phyloP scores from a whole-genome alignment of 1,140 invertebrate species.

The Arctopsyche grandis region DNA sequence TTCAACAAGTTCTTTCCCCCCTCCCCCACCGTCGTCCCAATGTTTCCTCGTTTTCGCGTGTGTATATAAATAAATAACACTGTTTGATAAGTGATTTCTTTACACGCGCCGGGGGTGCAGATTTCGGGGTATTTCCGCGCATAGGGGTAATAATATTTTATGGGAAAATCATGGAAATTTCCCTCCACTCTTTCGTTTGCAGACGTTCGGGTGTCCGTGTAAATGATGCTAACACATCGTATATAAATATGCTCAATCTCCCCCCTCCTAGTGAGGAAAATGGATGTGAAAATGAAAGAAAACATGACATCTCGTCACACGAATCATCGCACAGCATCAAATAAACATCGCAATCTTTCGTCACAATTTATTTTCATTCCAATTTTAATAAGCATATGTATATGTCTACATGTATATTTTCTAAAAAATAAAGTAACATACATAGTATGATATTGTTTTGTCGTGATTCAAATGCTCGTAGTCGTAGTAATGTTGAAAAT shows the following conservation, averaged over 20 bases:
- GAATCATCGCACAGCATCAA: background rate
- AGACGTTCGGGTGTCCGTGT: constrained; percentile 28
- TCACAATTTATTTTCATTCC: too few species aligned
- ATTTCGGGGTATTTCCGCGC: constrained; percentile 18
- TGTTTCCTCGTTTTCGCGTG: too few species aligned
- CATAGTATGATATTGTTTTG: too few species aligned
- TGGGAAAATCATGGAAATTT: constrained; percentile 51
- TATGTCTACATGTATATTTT: too few species aligned
- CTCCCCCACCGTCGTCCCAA: too few species aligned
- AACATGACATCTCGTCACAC: constrained; percentile 26
- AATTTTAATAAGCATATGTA: too few species aligned
- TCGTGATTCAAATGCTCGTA: too few species aligned
- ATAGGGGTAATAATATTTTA: constrained; percentile 54
- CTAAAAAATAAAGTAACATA: too few species aligned
- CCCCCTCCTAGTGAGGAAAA: background rate
- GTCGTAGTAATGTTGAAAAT: too few species aligned
- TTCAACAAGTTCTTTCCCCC: background rate
- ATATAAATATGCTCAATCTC: constrained; percentile 32
- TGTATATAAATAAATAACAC: constrained; percentile 40
- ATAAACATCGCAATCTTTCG: too few species aligned
- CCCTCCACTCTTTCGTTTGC: constrained; percentile 37
- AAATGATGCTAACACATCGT: constrained; percentile 43
- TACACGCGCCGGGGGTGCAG: constrained; percentile 23
- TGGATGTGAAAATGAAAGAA: background rate
- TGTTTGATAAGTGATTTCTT: constrained; percentile 51